Percentiles rank a stretch among this genome's conserved stretches.
Evolutionary conservation across 2,797 vertebrate genomes (phyloP).

Genomic region (Urosaurus nigricauda): DNA sequence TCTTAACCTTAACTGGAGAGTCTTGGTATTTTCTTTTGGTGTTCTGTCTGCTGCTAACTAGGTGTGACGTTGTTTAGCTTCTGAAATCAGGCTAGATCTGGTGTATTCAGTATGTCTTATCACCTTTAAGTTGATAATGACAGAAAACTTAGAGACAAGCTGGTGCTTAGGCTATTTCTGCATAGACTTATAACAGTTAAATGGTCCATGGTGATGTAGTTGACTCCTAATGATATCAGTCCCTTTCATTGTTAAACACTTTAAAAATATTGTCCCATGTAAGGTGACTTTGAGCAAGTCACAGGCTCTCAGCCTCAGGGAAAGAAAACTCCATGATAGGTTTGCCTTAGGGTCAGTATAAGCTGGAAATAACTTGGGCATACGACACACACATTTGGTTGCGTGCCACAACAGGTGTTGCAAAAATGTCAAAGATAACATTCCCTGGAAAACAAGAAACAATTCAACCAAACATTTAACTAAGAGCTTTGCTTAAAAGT

Average conservation of each 20-base stretch:
- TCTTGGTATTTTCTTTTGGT: too few species aligned
- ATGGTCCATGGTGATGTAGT: neutral
- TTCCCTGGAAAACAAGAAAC: too few species aligned
- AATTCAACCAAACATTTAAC: neutral
- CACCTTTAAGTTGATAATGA: neutral
- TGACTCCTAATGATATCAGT: neutral
- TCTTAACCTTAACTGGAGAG: too few species aligned
- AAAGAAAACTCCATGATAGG: too few species aligned
- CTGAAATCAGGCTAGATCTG: too few species aligned
- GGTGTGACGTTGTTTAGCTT: too few species aligned
- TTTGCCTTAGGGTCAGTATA: too few species aligned
- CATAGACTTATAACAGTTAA: neutral
- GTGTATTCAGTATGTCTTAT: too few species aligned
- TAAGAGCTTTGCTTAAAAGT: neutral
- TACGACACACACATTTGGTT: neutral
- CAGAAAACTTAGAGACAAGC: neutral
- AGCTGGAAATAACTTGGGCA: too few species aligned
- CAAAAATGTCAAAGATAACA: neutral
- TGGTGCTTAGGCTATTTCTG: neutral
- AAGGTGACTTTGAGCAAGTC: too few species aligned
- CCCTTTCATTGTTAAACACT: neutral
- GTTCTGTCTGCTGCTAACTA: too few species aligned
- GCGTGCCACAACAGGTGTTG: neutral
- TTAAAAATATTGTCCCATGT: neutral
- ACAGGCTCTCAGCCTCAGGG: too few species aligned